Base-by-base conservation (phyloP, 2,113 vertebrate species). In the Arenaria interpres region DNA sequence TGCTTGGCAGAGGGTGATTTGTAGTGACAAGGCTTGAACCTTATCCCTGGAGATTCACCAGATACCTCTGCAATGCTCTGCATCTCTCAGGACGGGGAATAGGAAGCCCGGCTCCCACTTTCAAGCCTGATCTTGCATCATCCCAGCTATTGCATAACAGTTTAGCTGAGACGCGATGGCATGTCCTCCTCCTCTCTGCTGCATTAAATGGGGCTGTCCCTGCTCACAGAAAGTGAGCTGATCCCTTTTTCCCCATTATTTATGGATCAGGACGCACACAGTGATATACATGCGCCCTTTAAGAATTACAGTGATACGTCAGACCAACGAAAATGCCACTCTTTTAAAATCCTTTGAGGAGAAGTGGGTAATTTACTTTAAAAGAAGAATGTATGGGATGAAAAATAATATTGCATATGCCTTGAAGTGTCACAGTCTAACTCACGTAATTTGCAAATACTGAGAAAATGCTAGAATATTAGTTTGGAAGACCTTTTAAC, bases 1-100 rank as follows among this genome's bases (percentile, higher is more conserved):
- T 98, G 86, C 97, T 98, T 95, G 93, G 96, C 96, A 92, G 93
- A 95, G 94, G 96, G 96, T 98, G 97, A 98, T 98, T 97, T 98
- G 98, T 97, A 98, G 97, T 96, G 97, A 98, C 95, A 98, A 98
- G 96, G 86, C 96, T 97, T 93, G 89, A 87, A 95, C 96, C 96
- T 97, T 97, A 97, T 98, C 96, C 96, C 91, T 5, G 50, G 97
- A 88, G 97, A 97, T 97, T 97, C 92, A 97, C 97, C 97, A 97
- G 97, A 98, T 97, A 97, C 97, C 93, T 98, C 94, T 88, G 91
- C 96, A 97, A 95, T 97, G 97, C 92, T 95, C 83, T 88, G 88
- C 80, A 46, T 89, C 97, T 97, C 90, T 93, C 53, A 84, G 94
- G 95, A 93, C 3, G 11, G 72, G 91, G 89, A 95, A 95, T 82